Percentiles rank a stretch among this genome's conserved stretches.
Conservation (phyloP, 2,113 vertebrate species). For the Gallinago paraguaiae region DNA sequence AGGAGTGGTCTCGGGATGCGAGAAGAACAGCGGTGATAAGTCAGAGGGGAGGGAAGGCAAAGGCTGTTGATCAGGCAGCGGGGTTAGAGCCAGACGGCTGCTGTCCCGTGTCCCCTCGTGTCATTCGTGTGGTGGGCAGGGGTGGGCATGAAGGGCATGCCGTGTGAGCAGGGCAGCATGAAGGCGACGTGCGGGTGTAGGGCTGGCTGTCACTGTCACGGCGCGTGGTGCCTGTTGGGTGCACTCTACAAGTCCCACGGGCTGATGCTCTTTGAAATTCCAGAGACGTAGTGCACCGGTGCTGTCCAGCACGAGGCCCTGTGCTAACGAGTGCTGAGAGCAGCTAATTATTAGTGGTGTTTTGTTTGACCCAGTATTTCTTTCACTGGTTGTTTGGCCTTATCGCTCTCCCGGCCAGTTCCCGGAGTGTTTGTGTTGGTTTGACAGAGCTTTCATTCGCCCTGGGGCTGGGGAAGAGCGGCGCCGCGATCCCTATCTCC, state of each 20-base stretch:
- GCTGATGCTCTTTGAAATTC: too few relatives aligned
- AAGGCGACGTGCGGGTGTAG: background rate
- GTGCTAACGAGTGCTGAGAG: background rate
- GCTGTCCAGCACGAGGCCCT: background rate
- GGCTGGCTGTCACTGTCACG: background rate
- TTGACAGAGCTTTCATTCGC: background rate
- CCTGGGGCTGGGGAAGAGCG: rapidly evolving
- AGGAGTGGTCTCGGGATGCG: background rate
- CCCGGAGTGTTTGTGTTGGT: background rate
- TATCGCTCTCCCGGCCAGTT: rapidly evolving
- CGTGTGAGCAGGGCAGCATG: background rate
- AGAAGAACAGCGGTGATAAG: background rate
- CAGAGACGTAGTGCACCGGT: rapidly evolving
- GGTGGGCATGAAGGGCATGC: too few relatives aligned
- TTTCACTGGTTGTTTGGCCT: background rate
- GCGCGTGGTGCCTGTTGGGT: background rate
- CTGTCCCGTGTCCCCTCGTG: too few relatives aligned
- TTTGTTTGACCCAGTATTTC: background rate
- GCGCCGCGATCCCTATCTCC: background rate
- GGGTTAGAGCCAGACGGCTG: rapidly evolving
- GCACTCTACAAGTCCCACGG: rapidly evolving
- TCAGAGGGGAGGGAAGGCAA: background rate
- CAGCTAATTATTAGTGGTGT: background rate
- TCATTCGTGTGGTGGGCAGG: background rate
- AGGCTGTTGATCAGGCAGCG: background rate